These are phyloP conservation scores for Ectemnius lituratus DNA, from an alignment of 2,888 invertebrate genomes.

Conservation along the genomic window DNA sequence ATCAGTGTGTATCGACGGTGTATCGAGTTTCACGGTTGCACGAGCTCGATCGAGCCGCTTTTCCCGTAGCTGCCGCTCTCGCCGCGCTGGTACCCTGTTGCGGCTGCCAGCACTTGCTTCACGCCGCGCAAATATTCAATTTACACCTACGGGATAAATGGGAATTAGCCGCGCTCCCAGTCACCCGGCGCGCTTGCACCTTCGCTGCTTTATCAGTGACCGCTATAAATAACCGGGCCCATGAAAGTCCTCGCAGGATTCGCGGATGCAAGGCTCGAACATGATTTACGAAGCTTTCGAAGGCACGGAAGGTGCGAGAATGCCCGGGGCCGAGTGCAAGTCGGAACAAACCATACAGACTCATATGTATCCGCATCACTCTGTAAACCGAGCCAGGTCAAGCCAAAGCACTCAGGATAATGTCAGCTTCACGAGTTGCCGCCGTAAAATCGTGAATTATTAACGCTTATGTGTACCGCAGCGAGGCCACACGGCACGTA, in stretches of 20 bases:
- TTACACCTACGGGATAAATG: conserved; percentile 44
- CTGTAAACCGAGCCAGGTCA: conserved; percentile 31
- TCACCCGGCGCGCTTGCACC: neutral
- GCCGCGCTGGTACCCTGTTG: neutral
- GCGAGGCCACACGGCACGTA: conserved; percentile 32
- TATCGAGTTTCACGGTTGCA: conserved; percentile 61
- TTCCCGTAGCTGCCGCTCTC: conserved; percentile 11
- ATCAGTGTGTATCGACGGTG: conserved; percentile 43
- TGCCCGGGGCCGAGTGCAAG: conserved; percentile 6
- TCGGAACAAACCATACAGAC: too few species aligned
- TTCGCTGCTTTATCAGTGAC: conserved; percentile 22
- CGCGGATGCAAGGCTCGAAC: conserved; percentile 32
- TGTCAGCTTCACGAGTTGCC: conserved; percentile 63
- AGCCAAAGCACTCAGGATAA: conserved; percentile 57
- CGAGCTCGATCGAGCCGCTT: conserved; percentile 23
- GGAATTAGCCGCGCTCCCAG: neutral
- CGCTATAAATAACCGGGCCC: conserved; percentile 6
- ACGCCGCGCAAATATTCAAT: conserved; percentile 35
- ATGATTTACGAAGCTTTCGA: conserved; percentile 43
- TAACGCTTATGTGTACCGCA: conserved; percentile 67
- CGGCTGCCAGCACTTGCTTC: conserved; percentile 38
- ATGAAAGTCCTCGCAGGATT: conserved; percentile 31
- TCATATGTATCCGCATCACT: too few species aligned
- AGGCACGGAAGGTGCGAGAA: conserved; percentile 32
- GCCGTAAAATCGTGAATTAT: conserved; percentile 69